Conservation (phyloP, 2,113 vertebrate genomes). For the Physeter macrocephalus region DNA sequence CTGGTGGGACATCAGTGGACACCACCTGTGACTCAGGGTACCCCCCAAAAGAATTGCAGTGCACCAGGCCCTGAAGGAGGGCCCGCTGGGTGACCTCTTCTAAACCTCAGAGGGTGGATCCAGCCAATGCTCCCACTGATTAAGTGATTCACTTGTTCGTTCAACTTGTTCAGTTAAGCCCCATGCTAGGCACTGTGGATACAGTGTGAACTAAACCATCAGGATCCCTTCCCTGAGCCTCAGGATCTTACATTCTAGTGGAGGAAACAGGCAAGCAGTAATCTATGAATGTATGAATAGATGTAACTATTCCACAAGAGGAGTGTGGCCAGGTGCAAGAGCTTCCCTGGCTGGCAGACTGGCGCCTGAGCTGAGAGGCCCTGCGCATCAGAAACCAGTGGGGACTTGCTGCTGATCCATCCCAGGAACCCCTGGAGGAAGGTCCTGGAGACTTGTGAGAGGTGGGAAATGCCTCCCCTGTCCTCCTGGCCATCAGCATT, state of each 20-base stretch:
- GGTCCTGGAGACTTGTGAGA: neutral
- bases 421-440: neutral
- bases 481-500: neutral
- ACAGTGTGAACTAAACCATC: neutral
- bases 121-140: neutral
- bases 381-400: neutral
- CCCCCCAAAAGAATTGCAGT: neutral
- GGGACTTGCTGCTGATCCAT: neutral
- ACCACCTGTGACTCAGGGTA: rapidly evolving
- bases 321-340: neutral
- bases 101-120: neutral
- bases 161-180: neutral
- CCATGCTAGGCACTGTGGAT: neutral
- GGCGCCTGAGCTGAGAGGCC: neutral
- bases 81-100: neutral
- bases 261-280: neutral
- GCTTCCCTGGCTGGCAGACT: neutral
- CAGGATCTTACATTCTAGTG: neutral
- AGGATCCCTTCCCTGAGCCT: neutral
- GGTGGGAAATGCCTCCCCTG: neutral
- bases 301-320: neutral
- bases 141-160: neutral
- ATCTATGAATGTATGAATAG: neutral
- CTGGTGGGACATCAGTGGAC: neutral
- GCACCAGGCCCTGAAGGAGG: too few species aligned